phyloP scores from a whole-genome alignment of 2,797 vertebrate genomes.

The Chloroceryle inda region DNA sequence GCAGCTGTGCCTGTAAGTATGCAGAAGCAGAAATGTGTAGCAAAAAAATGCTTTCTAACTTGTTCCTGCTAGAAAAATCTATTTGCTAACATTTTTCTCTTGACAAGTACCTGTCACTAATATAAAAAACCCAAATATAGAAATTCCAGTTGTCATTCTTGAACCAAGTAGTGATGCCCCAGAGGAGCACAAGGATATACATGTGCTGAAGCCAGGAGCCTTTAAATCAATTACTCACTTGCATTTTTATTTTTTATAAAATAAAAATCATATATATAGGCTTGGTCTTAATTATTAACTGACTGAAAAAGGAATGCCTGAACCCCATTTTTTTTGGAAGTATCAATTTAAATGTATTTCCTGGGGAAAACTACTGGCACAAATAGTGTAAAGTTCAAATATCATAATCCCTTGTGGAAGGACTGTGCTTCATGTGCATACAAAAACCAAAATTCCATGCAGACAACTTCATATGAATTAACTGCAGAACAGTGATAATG shows the following conservation, averaged over 20 bases:
- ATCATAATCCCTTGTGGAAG: not conserved
- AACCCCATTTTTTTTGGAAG: not conserved
- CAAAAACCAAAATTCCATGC: not conserved
- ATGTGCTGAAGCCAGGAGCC: not conserved
- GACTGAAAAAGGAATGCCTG: not conserved
- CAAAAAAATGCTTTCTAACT: not conserved
- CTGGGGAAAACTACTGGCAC: not conserved
- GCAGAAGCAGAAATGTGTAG: not conserved
- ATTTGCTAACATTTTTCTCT: not conserved
- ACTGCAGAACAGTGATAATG: not conserved
- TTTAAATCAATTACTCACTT: not conserved
- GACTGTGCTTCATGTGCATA: not conserved
- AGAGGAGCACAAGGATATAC: not conserved
- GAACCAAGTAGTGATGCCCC: not conserved
- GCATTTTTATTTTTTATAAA: not conserved
- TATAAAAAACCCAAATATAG: not conserved
- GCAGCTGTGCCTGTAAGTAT: conserved; percentile 94
- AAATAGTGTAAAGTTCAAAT: not conserved
- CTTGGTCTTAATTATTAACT: not conserved
- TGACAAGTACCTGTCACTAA: not conserved
- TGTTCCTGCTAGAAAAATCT: not conserved
- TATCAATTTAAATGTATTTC: not conserved
- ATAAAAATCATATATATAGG: not conserved
- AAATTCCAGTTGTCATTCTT: not conserved
- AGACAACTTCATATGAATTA: not conserved